A percentile compares a stretch with the other conserved stretches of the same genome.
Conservation (phyloP, 2,113 vertebrate species). For the Glaucomys volans region DNA sequence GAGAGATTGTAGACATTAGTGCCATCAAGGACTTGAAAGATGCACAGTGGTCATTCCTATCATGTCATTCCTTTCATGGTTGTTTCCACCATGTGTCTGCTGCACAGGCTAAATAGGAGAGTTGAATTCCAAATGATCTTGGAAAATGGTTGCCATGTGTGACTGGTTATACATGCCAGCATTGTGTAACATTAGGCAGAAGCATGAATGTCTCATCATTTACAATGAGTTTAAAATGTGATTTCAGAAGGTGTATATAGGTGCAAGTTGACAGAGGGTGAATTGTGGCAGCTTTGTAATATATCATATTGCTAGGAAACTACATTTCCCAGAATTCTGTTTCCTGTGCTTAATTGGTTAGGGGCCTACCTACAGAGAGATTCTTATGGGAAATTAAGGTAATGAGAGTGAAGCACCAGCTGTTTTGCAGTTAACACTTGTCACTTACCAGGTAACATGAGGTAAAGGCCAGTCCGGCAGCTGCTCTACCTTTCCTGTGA, state of each 20-base stretch:
- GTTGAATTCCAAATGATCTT: neutral
- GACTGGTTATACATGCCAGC: neutral
- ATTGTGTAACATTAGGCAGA: neutral
- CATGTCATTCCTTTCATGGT: no score
- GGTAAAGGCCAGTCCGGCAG: neutral
- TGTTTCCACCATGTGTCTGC: no score
- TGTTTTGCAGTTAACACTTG: neutral
- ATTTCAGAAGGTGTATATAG: neutral
- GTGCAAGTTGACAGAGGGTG: neutral
- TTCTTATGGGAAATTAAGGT: slow-evolving; percentile 3
- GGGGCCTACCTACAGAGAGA: neutral
- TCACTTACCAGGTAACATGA: neutral
- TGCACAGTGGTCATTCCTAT: no score
- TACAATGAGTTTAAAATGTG: neutral
- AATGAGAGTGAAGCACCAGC: neutral
- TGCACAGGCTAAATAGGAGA: no score
- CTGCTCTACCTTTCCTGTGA: neutral
- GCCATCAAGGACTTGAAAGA: no score
- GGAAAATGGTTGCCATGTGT: neutral
- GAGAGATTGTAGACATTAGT: no score
- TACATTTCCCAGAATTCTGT: neutral
- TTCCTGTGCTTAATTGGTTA: neutral
- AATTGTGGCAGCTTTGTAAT: neutral
- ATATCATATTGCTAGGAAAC: neutral
- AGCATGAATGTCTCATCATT: neutral